phyloP scores from a whole-genome alignment of 2,888 invertebrate species.

The Mythimna pallens region DNA sequence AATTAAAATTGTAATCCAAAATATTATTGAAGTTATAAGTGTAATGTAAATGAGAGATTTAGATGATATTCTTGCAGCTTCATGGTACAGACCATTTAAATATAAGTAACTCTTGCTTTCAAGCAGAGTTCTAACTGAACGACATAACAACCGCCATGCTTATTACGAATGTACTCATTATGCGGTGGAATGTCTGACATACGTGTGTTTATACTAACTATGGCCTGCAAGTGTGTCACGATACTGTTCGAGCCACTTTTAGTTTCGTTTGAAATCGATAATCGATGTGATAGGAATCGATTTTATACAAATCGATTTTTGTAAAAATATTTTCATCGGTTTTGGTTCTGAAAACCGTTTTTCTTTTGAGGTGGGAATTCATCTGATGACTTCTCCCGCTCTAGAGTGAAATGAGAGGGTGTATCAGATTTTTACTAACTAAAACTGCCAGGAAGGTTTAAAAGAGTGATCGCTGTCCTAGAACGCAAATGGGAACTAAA shows the following conservation, averaged over 20 bases:
- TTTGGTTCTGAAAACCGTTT: no score
- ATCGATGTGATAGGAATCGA: conserved; percentile 42
- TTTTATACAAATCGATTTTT: background rate
- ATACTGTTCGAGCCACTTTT: conserved; percentile 78
- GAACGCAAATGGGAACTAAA: no score
- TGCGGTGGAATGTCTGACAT: conserved; percentile 80
- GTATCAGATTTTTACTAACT: no score
- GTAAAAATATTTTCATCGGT: no score
- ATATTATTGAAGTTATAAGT: no score
- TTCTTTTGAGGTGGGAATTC: no score
- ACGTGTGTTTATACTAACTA: conserved; percentile 76
- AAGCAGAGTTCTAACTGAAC: conserved; percentile 74
- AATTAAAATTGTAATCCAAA: no score
- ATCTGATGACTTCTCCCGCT: no score
- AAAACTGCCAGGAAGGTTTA: no score
- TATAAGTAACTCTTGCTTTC: conserved; percentile 68
- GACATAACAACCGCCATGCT: conserved; percentile 74
- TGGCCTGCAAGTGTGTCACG: conserved; percentile 77
- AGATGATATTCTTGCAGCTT: conserved; percentile 2
- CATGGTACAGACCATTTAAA: conserved; percentile 4
- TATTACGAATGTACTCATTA: conserved; percentile 87
- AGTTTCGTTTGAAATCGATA: conserved; percentile 73
- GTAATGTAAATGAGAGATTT: no score
- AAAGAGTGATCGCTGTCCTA: no score
- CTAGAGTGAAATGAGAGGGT: no score